phyloP scores from a whole-genome alignment of 2,888 invertebrate species.

The Crossocerus cetratus region DNA sequence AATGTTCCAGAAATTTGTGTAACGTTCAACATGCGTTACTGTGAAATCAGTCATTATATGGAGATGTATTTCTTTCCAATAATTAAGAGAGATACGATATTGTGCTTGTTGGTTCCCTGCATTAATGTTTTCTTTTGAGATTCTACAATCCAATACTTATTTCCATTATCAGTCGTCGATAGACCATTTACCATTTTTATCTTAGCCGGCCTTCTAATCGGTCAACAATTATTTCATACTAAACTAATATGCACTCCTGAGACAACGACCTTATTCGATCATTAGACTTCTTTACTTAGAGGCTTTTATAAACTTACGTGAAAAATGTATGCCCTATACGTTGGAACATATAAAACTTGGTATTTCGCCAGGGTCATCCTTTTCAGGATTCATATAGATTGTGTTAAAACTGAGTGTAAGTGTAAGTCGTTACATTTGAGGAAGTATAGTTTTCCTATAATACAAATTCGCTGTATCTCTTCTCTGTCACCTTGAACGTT shows the following conservation, averaged over 20 bases:
- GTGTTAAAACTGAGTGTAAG: conserved; percentile 20
- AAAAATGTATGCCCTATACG: conserved; percentile 49
- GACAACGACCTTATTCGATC: conserved; percentile 42
- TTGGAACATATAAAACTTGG: conserved; percentile 49
- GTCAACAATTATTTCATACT: conserved; percentile 35
- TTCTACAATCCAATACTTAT: no score
- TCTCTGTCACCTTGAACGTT: conserved; percentile 18
- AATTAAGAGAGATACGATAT: conserved; percentile 4
- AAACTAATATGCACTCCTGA: conserved; percentile 52
- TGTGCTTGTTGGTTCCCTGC: conserved; percentile 10
- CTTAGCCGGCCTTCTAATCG: conserved; percentile 41
- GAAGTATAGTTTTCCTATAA: conserved; percentile 5
- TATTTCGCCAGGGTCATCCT: conserved; percentile 18
- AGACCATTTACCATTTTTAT: conserved; percentile 23
- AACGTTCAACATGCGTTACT: no score
- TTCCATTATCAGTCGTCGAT: background rate
- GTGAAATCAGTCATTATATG: no score
- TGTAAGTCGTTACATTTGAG: conserved; percentile 7
- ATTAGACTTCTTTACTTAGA: conserved; percentile 29
- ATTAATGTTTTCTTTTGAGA: background rate
- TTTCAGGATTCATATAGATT: no score
- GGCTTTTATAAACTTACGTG: conserved; percentile 51
- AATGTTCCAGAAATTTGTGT: no score
- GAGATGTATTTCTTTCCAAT: background rate
- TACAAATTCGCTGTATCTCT: conserved; percentile 20